A percentile compares a stretch with the other conserved stretches of the same genome.
Conservation (phyloP, 2,797 vertebrate species). For the Manis crassicaudata region DNA sequence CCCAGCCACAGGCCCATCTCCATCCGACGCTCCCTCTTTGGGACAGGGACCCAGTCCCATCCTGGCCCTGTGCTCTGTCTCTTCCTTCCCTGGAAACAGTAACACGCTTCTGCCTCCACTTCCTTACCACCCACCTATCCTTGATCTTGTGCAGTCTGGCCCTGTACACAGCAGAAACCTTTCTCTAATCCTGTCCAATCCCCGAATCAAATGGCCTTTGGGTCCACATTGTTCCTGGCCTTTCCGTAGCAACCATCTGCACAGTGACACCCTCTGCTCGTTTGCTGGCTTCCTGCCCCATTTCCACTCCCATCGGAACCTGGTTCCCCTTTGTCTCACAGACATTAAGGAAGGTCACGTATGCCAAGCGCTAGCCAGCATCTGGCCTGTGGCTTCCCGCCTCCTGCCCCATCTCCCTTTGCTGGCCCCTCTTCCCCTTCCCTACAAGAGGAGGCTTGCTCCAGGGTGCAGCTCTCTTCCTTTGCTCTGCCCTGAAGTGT, state of each 20-base stretch:
- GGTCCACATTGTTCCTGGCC: background rate
- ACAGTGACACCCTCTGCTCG: background rate
- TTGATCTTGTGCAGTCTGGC: background rate
- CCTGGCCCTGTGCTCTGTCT: background rate
- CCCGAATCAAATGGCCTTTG: background rate
- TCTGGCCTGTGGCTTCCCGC: background rate
- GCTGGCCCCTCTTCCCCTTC: background rate
- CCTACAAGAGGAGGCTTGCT: background rate
- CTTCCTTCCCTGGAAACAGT: constrained; percentile 19
- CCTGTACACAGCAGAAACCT: background rate
- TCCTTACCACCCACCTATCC: constrained; percentile 22
- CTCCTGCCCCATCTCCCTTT: background rate
- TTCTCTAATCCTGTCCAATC: background rate
- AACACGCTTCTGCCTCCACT: background rate
- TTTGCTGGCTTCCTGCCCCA: background rate
- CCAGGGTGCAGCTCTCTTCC: background rate
- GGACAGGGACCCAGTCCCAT: background rate
- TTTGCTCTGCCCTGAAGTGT: background rate
- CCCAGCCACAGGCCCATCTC: background rate
- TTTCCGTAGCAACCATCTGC: background rate
- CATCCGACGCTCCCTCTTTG: background rate
- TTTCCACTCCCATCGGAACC: background rate
- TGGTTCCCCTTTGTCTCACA: background rate
- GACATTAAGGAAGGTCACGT: background rate
- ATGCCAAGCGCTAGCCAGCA: constrained; percentile 42